Conservation (phyloP, 2,113 vertebrate species). For the Pedetes capensis region DNA sequence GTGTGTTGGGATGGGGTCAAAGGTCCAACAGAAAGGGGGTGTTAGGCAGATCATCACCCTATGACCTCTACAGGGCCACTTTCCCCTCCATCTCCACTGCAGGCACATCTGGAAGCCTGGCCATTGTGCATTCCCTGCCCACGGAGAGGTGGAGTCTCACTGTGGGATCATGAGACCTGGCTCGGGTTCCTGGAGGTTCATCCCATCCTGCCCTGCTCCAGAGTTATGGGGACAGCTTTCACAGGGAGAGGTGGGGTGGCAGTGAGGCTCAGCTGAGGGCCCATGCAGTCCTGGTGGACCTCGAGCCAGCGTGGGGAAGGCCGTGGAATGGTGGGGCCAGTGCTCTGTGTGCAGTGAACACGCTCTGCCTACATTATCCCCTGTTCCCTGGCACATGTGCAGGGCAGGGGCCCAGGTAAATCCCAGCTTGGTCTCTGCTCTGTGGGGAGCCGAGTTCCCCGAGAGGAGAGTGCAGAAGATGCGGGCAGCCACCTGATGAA, state of each 20-base stretch:
- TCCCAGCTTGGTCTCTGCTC: not conserved
- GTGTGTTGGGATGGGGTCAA: not conserved
- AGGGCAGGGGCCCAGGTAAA: not conserved
- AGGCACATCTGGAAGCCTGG: too few relatives aligned
- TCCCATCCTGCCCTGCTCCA: not conserved
- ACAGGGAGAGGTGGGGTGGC: not conserved
- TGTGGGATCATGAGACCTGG: not conserved
- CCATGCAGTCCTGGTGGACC: too few relatives aligned
- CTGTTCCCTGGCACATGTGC: accelerated
- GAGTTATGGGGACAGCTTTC: not conserved
- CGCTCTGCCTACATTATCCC: not conserved
- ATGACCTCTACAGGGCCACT: not conserved
- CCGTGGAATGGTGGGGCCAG: not conserved
- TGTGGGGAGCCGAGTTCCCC: accelerated
- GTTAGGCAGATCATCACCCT: not conserved
- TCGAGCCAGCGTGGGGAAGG: not conserved
- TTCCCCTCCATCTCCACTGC: not conserved
- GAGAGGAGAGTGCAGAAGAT: not conserved
- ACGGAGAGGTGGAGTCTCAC: not conserved
- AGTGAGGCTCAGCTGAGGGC: too few relatives aligned
- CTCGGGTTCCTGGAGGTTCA: not conserved
- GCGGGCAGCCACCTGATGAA: not conserved
- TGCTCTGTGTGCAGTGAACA: not conserved
- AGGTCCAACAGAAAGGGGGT: not conserved
- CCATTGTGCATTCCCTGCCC: accelerated